Evolutionary conservation across 2,888 invertebrate genomes (phyloP).

Genomic region (Leucoma salicis): DNA sequence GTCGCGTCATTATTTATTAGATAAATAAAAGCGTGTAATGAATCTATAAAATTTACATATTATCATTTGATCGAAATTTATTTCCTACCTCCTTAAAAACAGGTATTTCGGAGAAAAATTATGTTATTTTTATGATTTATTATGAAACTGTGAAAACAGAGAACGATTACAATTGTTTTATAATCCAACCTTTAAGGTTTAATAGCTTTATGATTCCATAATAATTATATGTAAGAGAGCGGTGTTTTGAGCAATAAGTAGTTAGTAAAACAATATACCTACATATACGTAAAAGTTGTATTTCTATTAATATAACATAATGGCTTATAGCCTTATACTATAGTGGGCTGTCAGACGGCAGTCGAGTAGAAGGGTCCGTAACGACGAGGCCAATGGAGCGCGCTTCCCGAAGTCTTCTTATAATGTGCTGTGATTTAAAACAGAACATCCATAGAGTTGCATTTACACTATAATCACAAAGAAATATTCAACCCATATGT

Average conservation of each 20-base stretch:
- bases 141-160: too few species aligned
- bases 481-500: too few species aligned
- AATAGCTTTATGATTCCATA: too few species aligned
- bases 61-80: not conserved
- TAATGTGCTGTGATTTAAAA: conserved; percentile 68
- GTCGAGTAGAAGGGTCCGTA: conserved; percentile 52
- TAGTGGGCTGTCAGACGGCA: conserved; percentile 49
- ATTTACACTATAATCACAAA: conserved; percentile 6
- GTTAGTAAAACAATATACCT: too few species aligned
- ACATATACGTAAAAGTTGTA: not conserved
- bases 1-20: not conserved
- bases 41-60: not conserved
- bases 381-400: conserved; percentile 76
- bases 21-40: not conserved
- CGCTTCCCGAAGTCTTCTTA: conserved; percentile 73
- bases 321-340: not conserved
- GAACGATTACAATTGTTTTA: too few species aligned
- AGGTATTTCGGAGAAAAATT: too few species aligned
- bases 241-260: too few species aligned
- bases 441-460: conserved; percentile 40
- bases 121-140: too few species aligned
- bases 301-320: conserved; percentile 2
- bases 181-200: too few species aligned
- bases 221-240: too few species aligned
- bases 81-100: too few species aligned